Evolutionary conservation across 2,113 vertebrate genomes (phyloP), one percentile per base, ranked within the genome.

Genomic region (Calyptommatus sinebrachiatus): DNA sequence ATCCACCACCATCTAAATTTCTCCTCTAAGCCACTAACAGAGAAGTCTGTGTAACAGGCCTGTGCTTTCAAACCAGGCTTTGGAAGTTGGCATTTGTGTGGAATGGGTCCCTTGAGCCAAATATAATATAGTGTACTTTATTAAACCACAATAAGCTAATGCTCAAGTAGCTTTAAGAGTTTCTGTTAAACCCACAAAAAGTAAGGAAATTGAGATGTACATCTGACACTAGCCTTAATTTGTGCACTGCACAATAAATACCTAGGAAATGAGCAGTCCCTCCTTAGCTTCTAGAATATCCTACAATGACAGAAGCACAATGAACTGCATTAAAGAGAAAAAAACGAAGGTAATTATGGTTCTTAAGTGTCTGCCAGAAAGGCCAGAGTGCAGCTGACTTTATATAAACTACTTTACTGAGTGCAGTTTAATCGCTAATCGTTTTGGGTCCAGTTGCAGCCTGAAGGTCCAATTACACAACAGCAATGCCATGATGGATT

Each of bases 281-380:
- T 1, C 0, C 83, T 78, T 69, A 62, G 73, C 83, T 76, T 57
- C 7, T 83, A 84, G 79, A 81, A 71, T 76, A 76, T 78, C 48
- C 60, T 77, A n/a, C 57, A 92, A 77, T 71, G 75, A 89, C 76
- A 85, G 77, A 75, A 87, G 57, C 1, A 87, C 76, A 87, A 81
- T 76, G 29, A 61, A 70, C 26, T 53, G 78, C 76, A 86, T 88
- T 85, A 79, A 63, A 80, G 57, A 74, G 48, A 60, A 20, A 60
- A 20, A 84, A 29, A 81, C 82, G 63, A 85, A 69, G n/a, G 73
- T 65, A 74, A 85, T 88, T 83, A 83, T 26, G 35, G 72, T 82
- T 88, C 84, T 85, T 41, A 73, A 84, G 69, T 41, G n/a, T 57
- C 70, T 80, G 85, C 77, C 86, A 83, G 71, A 68, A 86, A 87